These are phyloP conservation scores for Arothron firmamentum DNA, from an alignment of 2,113 vertebrate genomes.

Conservation along the genomic window DNA sequence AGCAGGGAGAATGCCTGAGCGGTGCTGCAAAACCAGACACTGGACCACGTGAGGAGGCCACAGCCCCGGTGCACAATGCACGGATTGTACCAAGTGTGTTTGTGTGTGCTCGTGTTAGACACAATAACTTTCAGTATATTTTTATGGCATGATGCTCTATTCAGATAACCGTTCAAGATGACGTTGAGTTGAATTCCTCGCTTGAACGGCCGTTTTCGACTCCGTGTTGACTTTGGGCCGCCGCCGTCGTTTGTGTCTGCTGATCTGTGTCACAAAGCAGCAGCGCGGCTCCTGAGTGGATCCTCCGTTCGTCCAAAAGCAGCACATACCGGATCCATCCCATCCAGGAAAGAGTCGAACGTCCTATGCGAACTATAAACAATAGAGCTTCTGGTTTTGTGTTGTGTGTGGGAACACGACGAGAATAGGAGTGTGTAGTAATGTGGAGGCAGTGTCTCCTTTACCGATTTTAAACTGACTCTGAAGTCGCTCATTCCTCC, in stretches of 20 bases:
- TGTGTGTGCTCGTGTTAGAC: constrained; percentile 2
- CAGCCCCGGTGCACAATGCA: constrained; percentile 56
- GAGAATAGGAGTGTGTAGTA: constrained; percentile 37
- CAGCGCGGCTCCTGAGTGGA: neutral
- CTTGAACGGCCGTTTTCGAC: neutral
- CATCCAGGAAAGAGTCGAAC: constrained; percentile 66
- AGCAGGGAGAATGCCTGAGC: constrained; percentile 7
- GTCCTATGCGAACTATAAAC: constrained; percentile 56
- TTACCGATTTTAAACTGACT: constrained; percentile 11
- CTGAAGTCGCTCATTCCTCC: constrained; percentile 36
- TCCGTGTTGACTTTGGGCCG: neutral
- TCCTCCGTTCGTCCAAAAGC: neutral
- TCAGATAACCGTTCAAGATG: neutral
- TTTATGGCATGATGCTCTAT: neutral
- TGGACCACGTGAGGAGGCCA: constrained; percentile 52
- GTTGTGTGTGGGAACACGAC: constrained; percentile 45
- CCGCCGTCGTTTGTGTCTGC: neutral
- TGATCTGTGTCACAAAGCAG: neutral
- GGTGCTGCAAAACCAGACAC: constrained; percentile 43
- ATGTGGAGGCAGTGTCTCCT: constrained; percentile 4
- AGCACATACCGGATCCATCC: constrained; percentile 57
- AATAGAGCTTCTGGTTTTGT: constrained; percentile 56
- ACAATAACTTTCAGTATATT: neutral
- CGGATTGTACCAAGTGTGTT: constrained; percentile 41
- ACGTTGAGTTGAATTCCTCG: neutral